A percentile compares a stretch with the other conserved stretches of the same genome.
Evolutionary conservation across 2,113 vertebrate genomes (phyloP).

Genomic region (Ailuropoda melanoleuca): DNA sequence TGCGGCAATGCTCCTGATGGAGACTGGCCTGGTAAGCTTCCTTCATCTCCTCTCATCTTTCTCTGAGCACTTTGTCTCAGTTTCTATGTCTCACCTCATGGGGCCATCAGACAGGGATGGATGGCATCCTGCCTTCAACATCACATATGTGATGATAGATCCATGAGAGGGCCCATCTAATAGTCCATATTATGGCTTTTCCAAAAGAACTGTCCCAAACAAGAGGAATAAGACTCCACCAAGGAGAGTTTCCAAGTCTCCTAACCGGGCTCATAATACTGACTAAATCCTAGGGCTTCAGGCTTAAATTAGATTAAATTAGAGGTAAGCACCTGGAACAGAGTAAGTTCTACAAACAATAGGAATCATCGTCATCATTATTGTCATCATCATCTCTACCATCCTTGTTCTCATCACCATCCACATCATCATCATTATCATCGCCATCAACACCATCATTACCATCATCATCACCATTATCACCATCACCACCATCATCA

Average conservation of each 20-base stretch:
- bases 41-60: accelerated
- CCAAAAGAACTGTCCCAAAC: background rate
- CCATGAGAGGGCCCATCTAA: background rate
- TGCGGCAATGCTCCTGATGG: accelerated
- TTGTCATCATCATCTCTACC: too few relatives aligned
- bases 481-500: background rate
- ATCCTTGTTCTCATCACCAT: background rate
- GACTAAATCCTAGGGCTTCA: too few relatives aligned
- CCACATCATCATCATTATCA: background rate
- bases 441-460: background rate
- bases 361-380: too few relatives aligned
- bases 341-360: background rate
- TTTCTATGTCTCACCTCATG: background rate
- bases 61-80: background rate
- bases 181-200: background rate
- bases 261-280: background rate
- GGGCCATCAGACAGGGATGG: background rate
- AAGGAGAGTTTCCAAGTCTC: background rate
- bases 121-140: background rate
- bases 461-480: background rate
- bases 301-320: background rate
- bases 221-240: background rate
- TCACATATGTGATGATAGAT: accelerated
- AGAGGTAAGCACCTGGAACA: background rate
- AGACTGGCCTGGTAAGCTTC: accelerated